phyloP scores from a whole-genome alignment of 2,797 vertebrate genomes.

The Argentina silus region DNA sequence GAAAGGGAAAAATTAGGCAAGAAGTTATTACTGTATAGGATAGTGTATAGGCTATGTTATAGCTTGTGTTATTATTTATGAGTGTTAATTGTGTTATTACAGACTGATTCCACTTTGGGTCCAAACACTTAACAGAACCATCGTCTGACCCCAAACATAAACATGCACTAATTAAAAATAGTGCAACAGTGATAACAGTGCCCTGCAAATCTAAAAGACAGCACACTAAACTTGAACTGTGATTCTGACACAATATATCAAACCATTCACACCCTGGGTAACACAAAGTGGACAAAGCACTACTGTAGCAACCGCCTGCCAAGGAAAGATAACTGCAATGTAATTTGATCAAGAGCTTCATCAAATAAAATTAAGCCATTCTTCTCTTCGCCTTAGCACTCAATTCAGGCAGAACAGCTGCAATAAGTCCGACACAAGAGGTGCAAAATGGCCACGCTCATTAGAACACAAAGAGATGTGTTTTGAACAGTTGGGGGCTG shows the following conservation, averaged over 20 bases:
- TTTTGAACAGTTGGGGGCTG: neutral
- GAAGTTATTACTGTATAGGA: neutral
- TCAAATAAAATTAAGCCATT: neutral
- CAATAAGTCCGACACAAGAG: slow-evolving; percentile 5
- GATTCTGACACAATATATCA: neutral
- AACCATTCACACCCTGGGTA: neutral
- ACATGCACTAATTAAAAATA: neutral
- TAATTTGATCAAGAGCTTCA: slow-evolving; percentile 9
- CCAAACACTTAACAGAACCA: neutral
- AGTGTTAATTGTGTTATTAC: neutral
- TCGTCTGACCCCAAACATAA: neutral
- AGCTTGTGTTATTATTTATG: neutral
- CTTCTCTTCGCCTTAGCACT: neutral
- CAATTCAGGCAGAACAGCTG: neutral
- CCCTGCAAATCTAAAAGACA: neutral
- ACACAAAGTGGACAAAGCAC: neutral
- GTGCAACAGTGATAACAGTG: neutral
- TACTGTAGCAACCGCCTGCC: neutral
- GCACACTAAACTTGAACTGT: neutral
- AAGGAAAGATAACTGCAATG: neutral
- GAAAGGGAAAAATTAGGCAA: neutral
- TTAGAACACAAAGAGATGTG: neutral
- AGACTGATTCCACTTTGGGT: neutral
- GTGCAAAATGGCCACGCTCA: neutral
- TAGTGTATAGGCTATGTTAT: neutral